Evolutionary conservation across 2,888 invertebrate genomes (phyloP).

Genomic region (Drosophila lacicola): DNA sequence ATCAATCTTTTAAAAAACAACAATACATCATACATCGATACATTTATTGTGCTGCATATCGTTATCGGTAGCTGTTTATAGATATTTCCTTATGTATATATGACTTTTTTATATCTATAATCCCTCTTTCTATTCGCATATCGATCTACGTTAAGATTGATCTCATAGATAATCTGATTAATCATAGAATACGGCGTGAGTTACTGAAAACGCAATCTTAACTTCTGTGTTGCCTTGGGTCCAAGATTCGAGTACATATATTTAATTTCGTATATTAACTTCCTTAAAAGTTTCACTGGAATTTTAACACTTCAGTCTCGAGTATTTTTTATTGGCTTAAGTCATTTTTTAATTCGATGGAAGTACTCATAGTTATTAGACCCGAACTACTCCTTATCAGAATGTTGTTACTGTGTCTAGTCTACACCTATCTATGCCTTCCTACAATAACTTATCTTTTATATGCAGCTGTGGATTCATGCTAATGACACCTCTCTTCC

Average conservation of each 20-base stretch:
- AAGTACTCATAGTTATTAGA: neutral
- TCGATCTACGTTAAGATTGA: too few relatives aligned
- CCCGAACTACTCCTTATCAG: slow-evolving; percentile 1
- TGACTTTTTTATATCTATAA: too few relatives aligned
- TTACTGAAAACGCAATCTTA: too few relatives aligned
- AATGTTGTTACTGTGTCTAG: neutral
- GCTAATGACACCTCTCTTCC: neutral
- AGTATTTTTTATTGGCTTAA: slow-evolving; percentile 6
- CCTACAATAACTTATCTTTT: neutral
- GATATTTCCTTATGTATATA: too few relatives aligned
- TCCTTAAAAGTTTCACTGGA: slow-evolving; percentile 13
- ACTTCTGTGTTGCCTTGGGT: too few relatives aligned
- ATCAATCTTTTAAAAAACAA: too few relatives aligned
- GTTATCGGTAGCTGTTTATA: too few relatives aligned
- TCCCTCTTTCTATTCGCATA: too few relatives aligned
- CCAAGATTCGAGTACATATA: neutral
- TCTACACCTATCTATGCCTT: neutral
- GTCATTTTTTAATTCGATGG: neutral
- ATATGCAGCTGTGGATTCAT: neutral
- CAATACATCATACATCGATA: too few relatives aligned
- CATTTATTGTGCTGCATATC: too few relatives aligned
- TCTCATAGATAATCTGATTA: too few relatives aligned
- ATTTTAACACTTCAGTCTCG: neutral
- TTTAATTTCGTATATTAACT: neutral
- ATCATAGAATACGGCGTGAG: too few relatives aligned